Evolutionary conservation across 2,113 vertebrate genomes (phyloP), one percentile per base, ranked within the genome.

Genomic region (Miniopterus natalensis): DNA sequence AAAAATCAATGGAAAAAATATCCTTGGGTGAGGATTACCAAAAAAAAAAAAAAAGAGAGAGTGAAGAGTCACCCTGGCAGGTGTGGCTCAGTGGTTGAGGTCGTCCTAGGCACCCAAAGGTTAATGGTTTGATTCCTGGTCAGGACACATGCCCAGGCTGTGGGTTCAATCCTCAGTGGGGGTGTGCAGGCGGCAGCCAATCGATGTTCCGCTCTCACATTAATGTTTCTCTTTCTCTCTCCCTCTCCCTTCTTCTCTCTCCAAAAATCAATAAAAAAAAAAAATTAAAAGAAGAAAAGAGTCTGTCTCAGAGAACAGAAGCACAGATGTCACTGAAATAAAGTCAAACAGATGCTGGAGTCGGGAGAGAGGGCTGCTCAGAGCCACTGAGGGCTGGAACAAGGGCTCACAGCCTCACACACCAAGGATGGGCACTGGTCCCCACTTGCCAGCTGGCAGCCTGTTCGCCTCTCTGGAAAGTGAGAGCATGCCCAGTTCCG

Each of bases 371-470:
- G 2, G 29, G 59, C 14, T 29, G 14, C 55, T 49, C n/a, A 18
- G 81, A 25, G 29, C 51, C 0, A 0, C 5, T 0, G 15, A 27
- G 21, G 63, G 12, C 36, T 0, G 3, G n/a, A 57, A 6, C 2
- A 21, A 12, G 53, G 66, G 77, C 77, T 45, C 13, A 1, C 10
- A n/a, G 84, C n/a, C n/a, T 65, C 45, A 5, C 14, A 12, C 27
- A 2, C 51, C 1, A 3, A 11, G 3, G 5, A 11, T n/a, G 70
- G 15, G 8, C 36, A 15, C 70, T 25, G 40, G 71, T 12, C 29
- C 27, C 31, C 8, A 4, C 59, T 23, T 53, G 68, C 74, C 25
- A 15, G 42, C 4, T 9, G 6, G 80, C 6, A 47, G 83, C 42
- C 83, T 74, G 36, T 31, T 21, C 15, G 8, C 49, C 87, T 40